These are phyloP conservation scores for Ichneumoninae sp. DNA, from an alignment of 2,888 invertebrate species.

Conservation along the genomic window DNA sequence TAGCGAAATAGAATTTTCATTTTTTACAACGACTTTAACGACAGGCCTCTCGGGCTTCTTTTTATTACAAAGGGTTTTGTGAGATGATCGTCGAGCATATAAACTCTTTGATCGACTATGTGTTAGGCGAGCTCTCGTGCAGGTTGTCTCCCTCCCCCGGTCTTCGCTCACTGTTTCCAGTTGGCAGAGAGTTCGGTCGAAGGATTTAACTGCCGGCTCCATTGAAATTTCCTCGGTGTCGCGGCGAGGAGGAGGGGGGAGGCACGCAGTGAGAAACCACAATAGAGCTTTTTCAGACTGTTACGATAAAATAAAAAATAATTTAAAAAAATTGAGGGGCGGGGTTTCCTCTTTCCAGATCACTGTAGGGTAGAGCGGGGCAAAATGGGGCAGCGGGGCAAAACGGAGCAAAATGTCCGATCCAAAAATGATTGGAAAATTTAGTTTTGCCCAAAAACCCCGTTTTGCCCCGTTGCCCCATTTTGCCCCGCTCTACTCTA, in stretches of 20 bases:
- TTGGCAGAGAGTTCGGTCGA: constrained; percentile 13
- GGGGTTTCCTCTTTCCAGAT: neutral
- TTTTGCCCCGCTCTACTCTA: too few relatives aligned
- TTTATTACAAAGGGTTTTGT: neutral
- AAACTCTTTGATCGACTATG: constrained; percentile 13
- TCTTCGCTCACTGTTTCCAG: neutral
- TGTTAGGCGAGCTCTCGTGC: neutral
- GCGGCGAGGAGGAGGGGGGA: neutral
- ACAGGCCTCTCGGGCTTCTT: neutral
- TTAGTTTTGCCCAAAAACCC: too few relatives aligned
- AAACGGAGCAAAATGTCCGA: too few relatives aligned
- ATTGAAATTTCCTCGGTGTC: constrained; percentile 35
- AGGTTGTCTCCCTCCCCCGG: neutral
- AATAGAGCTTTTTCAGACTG: constrained; percentile 41
- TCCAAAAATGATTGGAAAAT: too few relatives aligned
- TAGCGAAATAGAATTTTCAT: neutral
- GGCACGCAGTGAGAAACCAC: constrained; percentile 25
- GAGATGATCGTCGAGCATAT: neutral
- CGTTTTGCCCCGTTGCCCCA: too few relatives aligned
- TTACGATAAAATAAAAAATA: constrained; percentile 11
- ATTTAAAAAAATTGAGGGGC: neutral
- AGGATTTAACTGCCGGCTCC: constrained; percentile 41
- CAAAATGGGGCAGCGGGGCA: too few relatives aligned
- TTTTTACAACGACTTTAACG: neutral
- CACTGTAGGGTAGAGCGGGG: neutral